Evolutionary conservation across 1,140 invertebrate species (phyloP).

Genomic region (Luehdorfia chinensis): DNA sequence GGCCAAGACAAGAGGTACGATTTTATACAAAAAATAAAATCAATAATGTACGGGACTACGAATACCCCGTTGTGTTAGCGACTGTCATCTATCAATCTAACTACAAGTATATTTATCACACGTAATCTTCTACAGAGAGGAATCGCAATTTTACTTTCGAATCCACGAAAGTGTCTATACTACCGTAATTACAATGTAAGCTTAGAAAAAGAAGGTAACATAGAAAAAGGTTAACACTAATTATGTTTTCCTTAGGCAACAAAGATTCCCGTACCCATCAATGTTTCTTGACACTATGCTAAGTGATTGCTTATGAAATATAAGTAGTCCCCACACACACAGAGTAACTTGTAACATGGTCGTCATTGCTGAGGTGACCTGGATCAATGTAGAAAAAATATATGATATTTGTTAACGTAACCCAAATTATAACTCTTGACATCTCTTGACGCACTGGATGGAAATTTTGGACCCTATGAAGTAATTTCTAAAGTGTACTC

Average conservation of each 20-base stretch:
- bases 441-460: slow-evolving; percentile 63
- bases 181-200: too few relatives aligned
- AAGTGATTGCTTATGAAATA: slow-evolving; percentile 32
- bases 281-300: slow-evolving; percentile 51
- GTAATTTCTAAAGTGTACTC: slow-evolving; percentile 53
- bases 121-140: slow-evolving; percentile 54
- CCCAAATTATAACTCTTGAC: slow-evolving; percentile 58
- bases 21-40: slow-evolving; percentile 77
- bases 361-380: background rate
- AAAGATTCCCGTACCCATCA: slow-evolving; percentile 74
- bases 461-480: slow-evolving; percentile 71
- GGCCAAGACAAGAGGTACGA: slow-evolving; percentile 74
- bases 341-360: slow-evolving; percentile 41
- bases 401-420: slow-evolving; percentile 48
- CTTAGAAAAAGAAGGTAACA: slow-evolving; percentile 25
- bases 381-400: slow-evolving; percentile 24
- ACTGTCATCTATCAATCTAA: slow-evolving; percentile 60
- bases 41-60: slow-evolving; percentile 64
- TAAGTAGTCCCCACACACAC: slow-evolving; percentile 41
- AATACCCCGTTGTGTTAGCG: slow-evolving; percentile 68
- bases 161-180: too few relatives aligned
- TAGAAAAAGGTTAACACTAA: slow-evolving; percentile 47
- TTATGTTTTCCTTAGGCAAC: slow-evolving; percentile 71
- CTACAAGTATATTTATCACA: slow-evolving; percentile 71
- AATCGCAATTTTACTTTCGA: slow-evolving; percentile 31